Evolutionary conservation across 2,113 vertebrate genomes (phyloP).

Genomic region (Loxodonta africana): DNA sequence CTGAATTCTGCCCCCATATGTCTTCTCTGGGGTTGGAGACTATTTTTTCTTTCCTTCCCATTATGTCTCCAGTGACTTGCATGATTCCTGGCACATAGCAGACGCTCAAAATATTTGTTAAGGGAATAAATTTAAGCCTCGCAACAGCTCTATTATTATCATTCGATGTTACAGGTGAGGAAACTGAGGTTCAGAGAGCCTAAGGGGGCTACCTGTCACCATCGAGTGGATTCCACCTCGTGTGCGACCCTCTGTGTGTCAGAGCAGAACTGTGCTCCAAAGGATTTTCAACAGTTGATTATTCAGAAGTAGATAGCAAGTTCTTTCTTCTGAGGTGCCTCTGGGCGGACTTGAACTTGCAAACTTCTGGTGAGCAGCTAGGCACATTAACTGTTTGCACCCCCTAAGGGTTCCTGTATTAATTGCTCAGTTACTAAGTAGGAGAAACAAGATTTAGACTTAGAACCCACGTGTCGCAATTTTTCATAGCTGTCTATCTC

Average conservation of each 20-base stretch:
- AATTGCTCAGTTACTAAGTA: not conserved
- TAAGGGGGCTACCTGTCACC: not conserved
- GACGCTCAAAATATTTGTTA: not conserved
- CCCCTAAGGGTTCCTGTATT: not conserved
- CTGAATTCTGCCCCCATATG: not conserved
- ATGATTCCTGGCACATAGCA: not conserved
- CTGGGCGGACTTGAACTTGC: not conserved
- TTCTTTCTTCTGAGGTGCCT: not conserved
- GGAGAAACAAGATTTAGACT: not conserved
- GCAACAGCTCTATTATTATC: fast-evolving
- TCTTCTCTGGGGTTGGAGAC: not conserved
- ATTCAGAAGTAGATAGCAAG: not conserved
- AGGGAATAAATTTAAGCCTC: not conserved
- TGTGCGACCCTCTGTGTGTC: not conserved
- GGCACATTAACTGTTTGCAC: not conserved
- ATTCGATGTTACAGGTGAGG: not conserved
- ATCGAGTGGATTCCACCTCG: not conserved
- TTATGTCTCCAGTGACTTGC: not conserved
- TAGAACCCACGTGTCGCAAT: fast-evolving
- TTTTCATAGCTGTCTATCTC: not conserved
- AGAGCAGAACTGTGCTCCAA: not conserved
- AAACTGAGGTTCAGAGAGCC: not conserved
- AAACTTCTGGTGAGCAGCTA: not conserved
- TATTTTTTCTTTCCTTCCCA: not conserved
- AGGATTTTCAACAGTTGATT: not conserved